phyloP scores from a whole-genome alignment of 2,797 vertebrate species.

The Myotis planiceps region DNA sequence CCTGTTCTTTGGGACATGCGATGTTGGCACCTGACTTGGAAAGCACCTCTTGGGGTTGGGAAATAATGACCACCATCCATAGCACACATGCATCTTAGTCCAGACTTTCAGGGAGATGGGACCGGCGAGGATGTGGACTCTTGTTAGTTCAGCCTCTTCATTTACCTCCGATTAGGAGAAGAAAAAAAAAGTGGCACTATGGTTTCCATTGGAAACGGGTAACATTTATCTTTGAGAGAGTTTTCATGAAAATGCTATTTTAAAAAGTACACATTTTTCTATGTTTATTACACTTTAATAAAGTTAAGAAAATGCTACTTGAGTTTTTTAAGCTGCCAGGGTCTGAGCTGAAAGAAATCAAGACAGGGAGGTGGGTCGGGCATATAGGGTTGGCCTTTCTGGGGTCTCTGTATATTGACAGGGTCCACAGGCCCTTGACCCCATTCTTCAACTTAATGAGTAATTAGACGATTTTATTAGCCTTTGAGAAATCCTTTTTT shows the following conservation, averaged over 20 bases:
- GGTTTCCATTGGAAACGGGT: not conserved
- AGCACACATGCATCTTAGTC: not conserved
- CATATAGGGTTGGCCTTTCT: not conserved
- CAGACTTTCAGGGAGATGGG: not conserved
- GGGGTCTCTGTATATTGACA: not conserved
- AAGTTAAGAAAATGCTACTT: not conserved
- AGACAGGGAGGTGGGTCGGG: not conserved
- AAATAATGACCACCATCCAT: not conserved
- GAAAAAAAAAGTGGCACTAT: not conserved
- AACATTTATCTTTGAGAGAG: not conserved
- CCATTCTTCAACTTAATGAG: not conserved
- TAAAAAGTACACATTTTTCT: not conserved
- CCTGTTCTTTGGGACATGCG: not conserved
- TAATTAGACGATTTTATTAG: slow-evolving; percentile 15
- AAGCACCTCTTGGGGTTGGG: not conserved
- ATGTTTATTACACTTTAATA: not conserved
- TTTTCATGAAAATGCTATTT: not conserved
- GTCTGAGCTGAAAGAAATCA: not conserved
- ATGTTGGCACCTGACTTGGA: not conserved
- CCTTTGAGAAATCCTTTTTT: not conserved
- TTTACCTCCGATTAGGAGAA: not conserved
- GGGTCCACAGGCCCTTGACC: not conserved
- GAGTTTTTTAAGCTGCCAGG: not conserved
- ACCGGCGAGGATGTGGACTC: not conserved
- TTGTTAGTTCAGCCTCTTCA: not conserved